These are phyloP conservation scores for Cataglyphis hispanica DNA, from an alignment of 1,140 invertebrate genomes.

Conservation along the genomic window DNA sequence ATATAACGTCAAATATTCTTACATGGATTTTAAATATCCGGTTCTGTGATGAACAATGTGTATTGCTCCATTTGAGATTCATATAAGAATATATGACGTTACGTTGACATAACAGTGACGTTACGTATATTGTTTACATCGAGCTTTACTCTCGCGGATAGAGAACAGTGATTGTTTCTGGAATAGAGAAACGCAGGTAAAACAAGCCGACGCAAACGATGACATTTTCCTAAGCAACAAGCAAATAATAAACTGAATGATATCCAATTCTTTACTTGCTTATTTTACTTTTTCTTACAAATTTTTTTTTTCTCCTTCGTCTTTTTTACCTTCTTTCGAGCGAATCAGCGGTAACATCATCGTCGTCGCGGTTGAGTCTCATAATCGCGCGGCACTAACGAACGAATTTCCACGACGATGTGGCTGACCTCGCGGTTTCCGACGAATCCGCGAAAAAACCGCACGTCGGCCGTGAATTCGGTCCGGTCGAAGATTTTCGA, in stretches of 20 bases:
- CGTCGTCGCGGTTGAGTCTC: slow-evolving; percentile 51
- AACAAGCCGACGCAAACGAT: slow-evolving; percentile 11
- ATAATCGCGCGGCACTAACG: slow-evolving; percentile 68
- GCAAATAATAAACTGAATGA: slow-evolving; percentile 70
- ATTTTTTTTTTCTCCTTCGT: slow-evolving; percentile 39
- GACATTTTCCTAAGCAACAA: slow-evolving; percentile 64
- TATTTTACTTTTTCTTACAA: slow-evolving; percentile 45
- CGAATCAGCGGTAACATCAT: background rate
- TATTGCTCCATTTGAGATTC: no score
- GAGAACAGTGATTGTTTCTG: slow-evolving; percentile 53
- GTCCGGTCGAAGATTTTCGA: slow-evolving; percentile 63
- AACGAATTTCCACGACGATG: slow-evolving; percentile 70
- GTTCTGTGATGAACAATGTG: no score
- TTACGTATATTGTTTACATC: no score
- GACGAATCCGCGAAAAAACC: slow-evolving; percentile 67
- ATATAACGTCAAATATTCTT: no score
- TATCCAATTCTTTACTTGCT: slow-evolving; percentile 71
- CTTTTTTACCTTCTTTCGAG: background rate
- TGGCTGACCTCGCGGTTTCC: slow-evolving; percentile 68
- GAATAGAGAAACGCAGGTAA: slow-evolving; percentile 3
- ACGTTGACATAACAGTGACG: no score
- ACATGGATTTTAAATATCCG: no score
- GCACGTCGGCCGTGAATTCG: slow-evolving; percentile 57
- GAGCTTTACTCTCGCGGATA: slow-evolving; percentile 34
- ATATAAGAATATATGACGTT: no score